A percentile compares a stretch with the other conserved stretches of the same genome.
Conservation (phyloP, 2,113 vertebrate genomes). For the Octodon degus region DNA sequence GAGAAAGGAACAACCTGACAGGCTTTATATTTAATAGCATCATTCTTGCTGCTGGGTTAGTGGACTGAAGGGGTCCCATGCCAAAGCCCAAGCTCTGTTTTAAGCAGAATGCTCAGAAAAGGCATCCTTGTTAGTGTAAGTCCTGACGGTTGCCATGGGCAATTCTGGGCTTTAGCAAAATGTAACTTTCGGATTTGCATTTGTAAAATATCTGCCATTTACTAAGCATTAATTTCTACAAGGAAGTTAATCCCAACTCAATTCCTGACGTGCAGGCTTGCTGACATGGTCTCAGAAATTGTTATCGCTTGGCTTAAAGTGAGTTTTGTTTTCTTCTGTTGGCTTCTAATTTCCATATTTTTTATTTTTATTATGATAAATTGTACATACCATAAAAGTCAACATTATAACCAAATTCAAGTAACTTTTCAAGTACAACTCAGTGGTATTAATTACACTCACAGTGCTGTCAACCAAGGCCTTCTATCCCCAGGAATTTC, state of each 20-base stretch:
- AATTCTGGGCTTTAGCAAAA: background rate
- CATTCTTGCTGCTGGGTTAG: background rate
- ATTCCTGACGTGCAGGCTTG: background rate
- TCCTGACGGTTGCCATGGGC: background rate
- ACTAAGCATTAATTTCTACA: background rate
- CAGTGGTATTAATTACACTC: background rate
- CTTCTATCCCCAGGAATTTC: background rate
- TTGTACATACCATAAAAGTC: background rate
- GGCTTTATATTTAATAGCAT: too few species aligned
- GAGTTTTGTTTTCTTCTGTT: background rate
- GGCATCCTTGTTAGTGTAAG: background rate
- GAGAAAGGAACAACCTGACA: background rate
- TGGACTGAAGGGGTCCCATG: background rate
- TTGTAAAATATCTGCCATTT: background rate
- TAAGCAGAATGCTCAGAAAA: background rate
- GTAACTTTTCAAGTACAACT: background rate
- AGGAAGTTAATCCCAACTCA: background rate
- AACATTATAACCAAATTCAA: background rate
- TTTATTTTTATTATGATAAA: background rate
- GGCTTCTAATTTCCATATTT: background rate
- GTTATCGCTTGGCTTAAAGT: background rate
- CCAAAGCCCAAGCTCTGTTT: background rate
- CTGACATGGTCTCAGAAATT: background rate
- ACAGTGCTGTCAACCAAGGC: background rate
- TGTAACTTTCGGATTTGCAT: background rate